Evolutionary conservation across 2,113 vertebrate species (phyloP).

Genomic region (Hydropotes inermis): DNA sequence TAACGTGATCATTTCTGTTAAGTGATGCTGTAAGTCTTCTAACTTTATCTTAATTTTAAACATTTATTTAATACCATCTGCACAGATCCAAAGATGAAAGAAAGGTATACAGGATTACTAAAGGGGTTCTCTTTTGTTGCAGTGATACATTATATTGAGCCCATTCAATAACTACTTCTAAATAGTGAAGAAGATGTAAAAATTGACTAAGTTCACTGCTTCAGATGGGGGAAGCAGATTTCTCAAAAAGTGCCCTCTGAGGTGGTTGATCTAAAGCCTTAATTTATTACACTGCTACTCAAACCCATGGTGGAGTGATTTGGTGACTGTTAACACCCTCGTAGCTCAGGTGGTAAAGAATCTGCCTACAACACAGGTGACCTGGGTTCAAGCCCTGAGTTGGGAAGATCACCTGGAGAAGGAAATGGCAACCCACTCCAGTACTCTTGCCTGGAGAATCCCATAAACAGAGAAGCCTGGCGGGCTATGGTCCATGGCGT

Average conservation of each 20-base stretch:
- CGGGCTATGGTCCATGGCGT: too few species aligned
- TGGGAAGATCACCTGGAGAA: background rate
- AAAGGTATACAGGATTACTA: background rate
- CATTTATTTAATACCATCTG: conserved; percentile 7
- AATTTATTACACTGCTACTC: background rate
- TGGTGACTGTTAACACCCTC: background rate
- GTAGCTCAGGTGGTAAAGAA: background rate
- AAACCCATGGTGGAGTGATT: background rate
- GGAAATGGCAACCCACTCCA: background rate
- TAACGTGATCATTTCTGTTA: background rate
- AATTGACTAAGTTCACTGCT: background rate
- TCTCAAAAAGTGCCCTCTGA: background rate
- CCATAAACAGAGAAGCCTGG: background rate
- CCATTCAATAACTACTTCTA: background rate
- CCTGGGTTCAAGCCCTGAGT: background rate
- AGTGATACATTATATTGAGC: background rate
- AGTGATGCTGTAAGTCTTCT: background rate
- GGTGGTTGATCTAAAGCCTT: background rate
- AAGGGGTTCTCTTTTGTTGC: background rate
- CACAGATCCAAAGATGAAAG: background rate
- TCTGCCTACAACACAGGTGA: background rate
- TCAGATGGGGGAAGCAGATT: background rate
- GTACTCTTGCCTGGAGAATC: background rate
- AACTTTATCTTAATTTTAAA: background rate
- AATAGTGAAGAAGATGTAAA: background rate